Conservation (phyloP, 2,113 vertebrate species). For the Thalassarche chlororhynchos region DNA sequence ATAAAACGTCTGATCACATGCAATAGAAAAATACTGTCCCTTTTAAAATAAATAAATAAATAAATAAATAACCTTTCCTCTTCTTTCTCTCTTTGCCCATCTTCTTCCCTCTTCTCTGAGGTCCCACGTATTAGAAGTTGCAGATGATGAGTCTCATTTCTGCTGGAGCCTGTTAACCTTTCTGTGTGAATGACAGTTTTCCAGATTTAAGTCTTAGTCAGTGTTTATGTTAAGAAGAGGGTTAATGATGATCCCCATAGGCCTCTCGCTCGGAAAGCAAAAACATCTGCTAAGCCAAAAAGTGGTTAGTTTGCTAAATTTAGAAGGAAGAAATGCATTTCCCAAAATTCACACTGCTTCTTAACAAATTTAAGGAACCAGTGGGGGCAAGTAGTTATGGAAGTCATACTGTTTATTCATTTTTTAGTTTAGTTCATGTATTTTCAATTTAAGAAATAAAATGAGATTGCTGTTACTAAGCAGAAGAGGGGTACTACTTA, state of each 20-base stretch:
- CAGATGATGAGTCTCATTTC: background rate
- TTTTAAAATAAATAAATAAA: background rate
- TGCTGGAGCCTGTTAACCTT: slow-evolving; percentile 33
- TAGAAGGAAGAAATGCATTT: slow-evolving; percentile 46
- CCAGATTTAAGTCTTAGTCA: slow-evolving; percentile 34
- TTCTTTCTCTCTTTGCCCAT: background rate
- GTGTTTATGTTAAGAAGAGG: slow-evolving; percentile 52
- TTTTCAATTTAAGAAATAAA: background rate
- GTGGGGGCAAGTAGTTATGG: background rate
- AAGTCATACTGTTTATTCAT: background rate
- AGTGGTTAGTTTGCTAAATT: slow-evolving; percentile 55
- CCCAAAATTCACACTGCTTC: slow-evolving; percentile 40
- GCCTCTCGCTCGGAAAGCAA: slow-evolving; percentile 29
- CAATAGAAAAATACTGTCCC: background rate
- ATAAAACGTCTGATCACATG: background rate
- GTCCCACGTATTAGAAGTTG: background rate
- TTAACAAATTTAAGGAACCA: background rate
- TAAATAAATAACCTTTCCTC: background rate
- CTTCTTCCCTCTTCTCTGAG: background rate
- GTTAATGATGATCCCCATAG: slow-evolving; percentile 57
- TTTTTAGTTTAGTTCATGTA: background rate
- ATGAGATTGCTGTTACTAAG: background rate
- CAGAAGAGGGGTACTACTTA: background rate
- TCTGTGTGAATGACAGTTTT: slow-evolving; percentile 36
- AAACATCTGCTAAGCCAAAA: slow-evolving; percentile 65